A percentile compares a stretch with the other conserved stretches of the same genome.
These are phyloP conservation scores for Melopsittacus undulatus DNA, from an alignment of 2,797 vertebrate species.

Conservation along the genomic window DNA sequence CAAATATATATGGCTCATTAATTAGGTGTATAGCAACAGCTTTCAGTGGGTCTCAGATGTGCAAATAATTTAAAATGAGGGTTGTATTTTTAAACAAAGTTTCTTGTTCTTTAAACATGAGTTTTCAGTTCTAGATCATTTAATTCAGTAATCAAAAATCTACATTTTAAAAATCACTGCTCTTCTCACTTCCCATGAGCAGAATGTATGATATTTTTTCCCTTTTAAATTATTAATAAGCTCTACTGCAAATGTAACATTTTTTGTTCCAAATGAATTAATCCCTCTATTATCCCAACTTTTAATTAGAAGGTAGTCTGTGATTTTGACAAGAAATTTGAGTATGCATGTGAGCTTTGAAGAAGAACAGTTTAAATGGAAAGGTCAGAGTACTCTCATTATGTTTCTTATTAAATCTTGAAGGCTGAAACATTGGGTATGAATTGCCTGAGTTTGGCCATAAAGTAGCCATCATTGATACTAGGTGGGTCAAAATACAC, in stretches of 20 bases:
- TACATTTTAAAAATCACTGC: not conserved
- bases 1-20: constrained; percentile 55
- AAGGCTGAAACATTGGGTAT: not conserved
- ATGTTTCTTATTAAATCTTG: not conserved
- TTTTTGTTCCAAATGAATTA: not conserved
- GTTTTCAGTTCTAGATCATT: constrained; percentile 25
- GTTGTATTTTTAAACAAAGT: constrained; percentile 32
- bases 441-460: not conserved
- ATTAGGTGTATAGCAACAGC: constrained; percentile 25
- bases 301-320: not conserved
- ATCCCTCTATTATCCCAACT: not conserved
- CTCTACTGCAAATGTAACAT: not conserved
- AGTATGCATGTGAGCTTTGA: not conserved
- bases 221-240: not conserved
- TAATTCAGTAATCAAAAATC: constrained; percentile 37
- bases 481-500: not conserved
- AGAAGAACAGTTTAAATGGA: not conserved
- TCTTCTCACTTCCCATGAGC: not conserved
- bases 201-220: not conserved
- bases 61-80: constrained; percentile 23
- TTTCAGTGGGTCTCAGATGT: constrained; percentile 19
- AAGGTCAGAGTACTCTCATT: not conserved
- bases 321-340: constrained; percentile 10
- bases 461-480: not conserved
- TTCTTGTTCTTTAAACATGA: constrained; percentile 29